Conservation (phyloP, 2,797 vertebrate species). For the Heteromormyrus szaboi region DNA sequence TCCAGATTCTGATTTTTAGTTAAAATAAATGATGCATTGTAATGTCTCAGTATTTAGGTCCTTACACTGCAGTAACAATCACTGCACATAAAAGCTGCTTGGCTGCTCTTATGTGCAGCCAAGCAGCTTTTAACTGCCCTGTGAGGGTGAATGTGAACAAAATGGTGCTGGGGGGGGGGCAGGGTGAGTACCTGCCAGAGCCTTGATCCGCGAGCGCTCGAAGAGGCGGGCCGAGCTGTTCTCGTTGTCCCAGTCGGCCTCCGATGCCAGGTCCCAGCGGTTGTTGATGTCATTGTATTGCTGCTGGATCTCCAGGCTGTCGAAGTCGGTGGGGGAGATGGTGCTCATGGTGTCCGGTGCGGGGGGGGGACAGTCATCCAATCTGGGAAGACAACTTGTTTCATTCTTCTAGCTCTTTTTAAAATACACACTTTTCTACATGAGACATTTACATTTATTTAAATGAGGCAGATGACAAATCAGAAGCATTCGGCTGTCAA, state of each 20-base stretch:
- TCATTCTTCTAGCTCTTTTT: background rate
- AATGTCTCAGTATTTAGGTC: background rate
- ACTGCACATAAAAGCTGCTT: background rate
- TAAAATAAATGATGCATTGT: background rate
- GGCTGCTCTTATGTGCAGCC: background rate
- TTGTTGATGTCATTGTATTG: conserved; percentile 94
- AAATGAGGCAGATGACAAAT: background rate
- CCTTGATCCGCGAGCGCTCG: conserved; percentile 88
- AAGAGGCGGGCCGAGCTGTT: conserved; percentile 89
- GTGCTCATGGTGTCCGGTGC: conserved; percentile 74
- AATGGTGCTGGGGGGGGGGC: background rate
- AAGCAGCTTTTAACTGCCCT: background rate
- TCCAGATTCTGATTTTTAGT: background rate
- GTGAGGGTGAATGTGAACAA: background rate
- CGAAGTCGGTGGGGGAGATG: conserved; percentile 85
- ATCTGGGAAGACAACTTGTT: background rate
- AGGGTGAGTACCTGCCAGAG: conserved; percentile 72
- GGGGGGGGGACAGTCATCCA: conserved; percentile 22
- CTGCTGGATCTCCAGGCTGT: conserved; percentile 91
- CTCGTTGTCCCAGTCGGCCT: conserved; percentile 88
- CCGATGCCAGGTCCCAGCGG: conserved; percentile 84
- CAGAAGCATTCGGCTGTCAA: background rate
- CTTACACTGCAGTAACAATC: background rate
- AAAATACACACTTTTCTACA: background rate
- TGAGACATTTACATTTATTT: background rate